These are phyloP conservation scores for Cheiracanthium punctorium DNA, from an alignment of 2,888 invertebrate species.

Conservation along the genomic window DNA sequence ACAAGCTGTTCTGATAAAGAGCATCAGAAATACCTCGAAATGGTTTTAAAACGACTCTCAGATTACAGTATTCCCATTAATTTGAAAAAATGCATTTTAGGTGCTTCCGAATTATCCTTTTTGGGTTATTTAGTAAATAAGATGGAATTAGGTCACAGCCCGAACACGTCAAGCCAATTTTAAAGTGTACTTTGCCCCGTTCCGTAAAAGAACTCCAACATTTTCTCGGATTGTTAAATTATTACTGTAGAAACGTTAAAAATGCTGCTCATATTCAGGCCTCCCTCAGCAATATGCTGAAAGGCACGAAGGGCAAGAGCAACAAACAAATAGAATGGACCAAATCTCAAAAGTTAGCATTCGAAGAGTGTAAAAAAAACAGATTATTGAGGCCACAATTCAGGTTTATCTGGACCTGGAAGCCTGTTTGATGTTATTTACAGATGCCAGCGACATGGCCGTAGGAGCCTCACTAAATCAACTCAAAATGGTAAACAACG, in stretches of 20 bases:
- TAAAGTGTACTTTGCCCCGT: background rate
- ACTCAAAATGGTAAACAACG: conserved; percentile 60
- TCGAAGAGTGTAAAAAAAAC: conserved; percentile 35
- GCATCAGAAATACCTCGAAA: background rate
- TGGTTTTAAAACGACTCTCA: background rate
- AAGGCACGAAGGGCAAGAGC: background rate
- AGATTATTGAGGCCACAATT: conserved; percentile 8
- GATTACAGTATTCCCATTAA: no score
- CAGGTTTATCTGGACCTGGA: conserved; percentile 22
- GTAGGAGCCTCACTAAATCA: conserved; percentile 72
- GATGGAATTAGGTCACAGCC: background rate
- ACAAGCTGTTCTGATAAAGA: no score
- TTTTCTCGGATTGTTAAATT: background rate
- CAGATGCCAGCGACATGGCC: background rate
- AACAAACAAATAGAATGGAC: conserved; percentile 20
- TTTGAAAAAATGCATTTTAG: background rate
- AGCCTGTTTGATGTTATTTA: background rate
- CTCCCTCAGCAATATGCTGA: conserved; percentile 10
- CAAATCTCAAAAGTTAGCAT: conserved; percentile 9
- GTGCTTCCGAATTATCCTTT: background rate
- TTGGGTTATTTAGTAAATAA: background rate
- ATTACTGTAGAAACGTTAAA: background rate
- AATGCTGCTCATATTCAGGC: background rate
- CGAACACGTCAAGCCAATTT: background rate
- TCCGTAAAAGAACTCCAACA: background rate